phyloP scores from a whole-genome alignment of 1,140 invertebrate genomes.

The Atopsyche davidsoni region DNA sequence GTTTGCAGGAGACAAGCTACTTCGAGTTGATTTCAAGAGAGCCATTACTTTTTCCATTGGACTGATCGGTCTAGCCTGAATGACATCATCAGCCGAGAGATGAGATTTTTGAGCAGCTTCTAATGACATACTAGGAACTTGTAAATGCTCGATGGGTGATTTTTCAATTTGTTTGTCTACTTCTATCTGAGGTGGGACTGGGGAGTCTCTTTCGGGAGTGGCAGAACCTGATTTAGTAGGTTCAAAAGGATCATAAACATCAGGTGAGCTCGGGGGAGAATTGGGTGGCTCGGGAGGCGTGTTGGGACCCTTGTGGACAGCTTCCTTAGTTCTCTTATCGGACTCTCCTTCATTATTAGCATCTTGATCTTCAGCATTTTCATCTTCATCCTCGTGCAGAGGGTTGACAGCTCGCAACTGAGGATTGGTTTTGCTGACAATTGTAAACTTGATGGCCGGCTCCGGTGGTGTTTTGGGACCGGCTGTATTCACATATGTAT shows the following conservation, averaged over 20 bases:
- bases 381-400: conserved; percentile 34
- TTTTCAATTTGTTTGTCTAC: conserved; percentile 19
- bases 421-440: conserved; percentile 28
- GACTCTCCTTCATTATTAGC: conserved; percentile 14
- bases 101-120: conserved; percentile 48
- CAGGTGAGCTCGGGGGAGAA: conserved; percentile 59
- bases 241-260: conserved; percentile 83
- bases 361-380: conserved; percentile 42
- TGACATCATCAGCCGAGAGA: conserved; percentile 43
- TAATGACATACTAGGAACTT: conserved; percentile 33
- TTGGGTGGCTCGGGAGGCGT: conserved; percentile 58
- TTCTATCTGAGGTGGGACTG: conserved; percentile 35
- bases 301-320: conserved; percentile 51
- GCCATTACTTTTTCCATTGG: conserved; percentile 44
- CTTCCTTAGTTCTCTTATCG: conserved; percentile 8
- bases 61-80: conserved; percentile 40
- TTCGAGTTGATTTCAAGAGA: conserved; percentile 42
- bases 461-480: conserved; percentile 43
- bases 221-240: conserved; percentile 74
- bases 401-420: conserved; percentile 31
- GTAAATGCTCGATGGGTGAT: conserved; percentile 10
- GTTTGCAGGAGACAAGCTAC: conserved; percentile 44
- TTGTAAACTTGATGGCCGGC: conserved; percentile 31
- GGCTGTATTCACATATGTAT: conserved; percentile 40
- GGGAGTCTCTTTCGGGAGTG: conserved; percentile 43